phyloP scores from a whole-genome alignment of 2,113 vertebrate genomes.

The Otis tarda region DNA sequence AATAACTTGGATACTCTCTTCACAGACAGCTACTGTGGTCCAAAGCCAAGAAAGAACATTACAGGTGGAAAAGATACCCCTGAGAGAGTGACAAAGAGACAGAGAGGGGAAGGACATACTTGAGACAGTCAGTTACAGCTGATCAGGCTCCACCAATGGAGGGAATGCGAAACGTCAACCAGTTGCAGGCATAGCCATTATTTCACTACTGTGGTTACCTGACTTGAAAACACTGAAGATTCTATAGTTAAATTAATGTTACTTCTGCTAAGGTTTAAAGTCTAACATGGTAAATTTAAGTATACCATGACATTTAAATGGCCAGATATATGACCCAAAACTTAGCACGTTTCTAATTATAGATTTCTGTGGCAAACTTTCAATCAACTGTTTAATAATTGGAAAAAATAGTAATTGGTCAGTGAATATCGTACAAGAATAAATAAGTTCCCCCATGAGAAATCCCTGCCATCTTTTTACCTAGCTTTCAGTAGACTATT shows the following conservation, averaged over 20 bases:
- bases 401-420: not conserved
- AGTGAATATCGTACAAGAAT: not conserved
- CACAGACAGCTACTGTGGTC: not conserved
- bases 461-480: not conserved
- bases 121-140: not conserved
- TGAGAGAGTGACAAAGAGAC: not conserved
- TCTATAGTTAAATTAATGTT: not conserved
- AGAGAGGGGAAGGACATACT: not conserved
- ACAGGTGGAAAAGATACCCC: not conserved
- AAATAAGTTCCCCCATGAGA: not conserved
- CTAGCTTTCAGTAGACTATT: not conserved
- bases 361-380: not conserved
- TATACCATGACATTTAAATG: not conserved
- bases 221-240: not conserved
- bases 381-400: not conserved
- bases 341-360: not conserved
- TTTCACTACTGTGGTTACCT: not conserved
- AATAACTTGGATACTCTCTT: not conserved
- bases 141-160: not conserved
- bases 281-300: not conserved
- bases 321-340: not conserved
- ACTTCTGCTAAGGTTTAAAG: not conserved
- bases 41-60: not conserved
- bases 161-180: not conserved
- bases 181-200: fast-evolving